Evolutionary conservation across 1,140 invertebrate species (phyloP).

Genomic region (Pachypsylla venusta): DNA sequence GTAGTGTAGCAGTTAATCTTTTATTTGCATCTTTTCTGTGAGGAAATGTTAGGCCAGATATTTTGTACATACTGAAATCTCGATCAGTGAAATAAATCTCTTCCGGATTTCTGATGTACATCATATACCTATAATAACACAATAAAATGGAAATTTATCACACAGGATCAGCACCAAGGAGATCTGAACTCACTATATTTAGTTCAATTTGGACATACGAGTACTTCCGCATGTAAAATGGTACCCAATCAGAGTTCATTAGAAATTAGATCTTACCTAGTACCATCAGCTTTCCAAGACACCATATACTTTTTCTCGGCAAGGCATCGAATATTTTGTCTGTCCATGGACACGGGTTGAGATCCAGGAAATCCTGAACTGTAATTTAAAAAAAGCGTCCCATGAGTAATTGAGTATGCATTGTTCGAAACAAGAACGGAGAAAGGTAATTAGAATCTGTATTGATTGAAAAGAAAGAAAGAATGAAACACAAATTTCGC

Average conservation of each 20-base stretch:
- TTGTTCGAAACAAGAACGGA: too few relatives aligned
- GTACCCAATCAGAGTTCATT: not conserved
- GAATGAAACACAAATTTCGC: too few relatives aligned
- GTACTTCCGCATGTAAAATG: too few relatives aligned
- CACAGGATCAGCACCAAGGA: too few relatives aligned
- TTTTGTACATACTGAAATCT: constrained; percentile 87
- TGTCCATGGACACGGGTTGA: constrained; percentile 94
- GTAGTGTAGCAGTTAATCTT: constrained; percentile 64
- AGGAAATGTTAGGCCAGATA: constrained; percentile 63
- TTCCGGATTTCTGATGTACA: constrained; percentile 74
- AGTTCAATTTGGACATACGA: too few relatives aligned
- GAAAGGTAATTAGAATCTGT: too few relatives aligned
- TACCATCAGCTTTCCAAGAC: constrained; percentile 97
- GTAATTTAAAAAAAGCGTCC: too few relatives aligned
- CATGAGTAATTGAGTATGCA: too few relatives aligned
- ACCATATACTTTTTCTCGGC: constrained; percentile 76
- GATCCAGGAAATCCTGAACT: constrained; percentile 80
- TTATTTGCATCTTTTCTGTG: constrained; percentile 50
- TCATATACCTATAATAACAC: constrained; percentile 65
- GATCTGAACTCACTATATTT: too few relatives aligned
- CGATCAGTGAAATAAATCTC: constrained; percentile 90
- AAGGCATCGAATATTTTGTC: constrained; percentile 61
- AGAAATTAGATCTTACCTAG: constrained; percentile 40
- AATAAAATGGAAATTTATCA: constrained; percentile 9
- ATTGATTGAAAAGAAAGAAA: too few relatives aligned